Evolutionary conservation across 2,888 invertebrate genomes (phyloP).

Genomic region (Heliconius ethilla): DNA sequence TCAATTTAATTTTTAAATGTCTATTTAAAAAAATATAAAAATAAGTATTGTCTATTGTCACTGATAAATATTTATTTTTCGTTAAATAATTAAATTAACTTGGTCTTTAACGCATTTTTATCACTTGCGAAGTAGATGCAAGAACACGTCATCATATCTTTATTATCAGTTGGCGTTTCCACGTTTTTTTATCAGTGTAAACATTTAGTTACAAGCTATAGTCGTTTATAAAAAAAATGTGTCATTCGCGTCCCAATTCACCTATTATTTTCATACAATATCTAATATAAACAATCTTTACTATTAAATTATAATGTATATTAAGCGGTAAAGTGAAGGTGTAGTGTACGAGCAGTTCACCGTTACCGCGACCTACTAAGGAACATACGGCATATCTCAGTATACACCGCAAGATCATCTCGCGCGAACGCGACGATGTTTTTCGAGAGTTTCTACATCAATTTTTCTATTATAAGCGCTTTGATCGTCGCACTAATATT

Average conservation of each 20-base stretch:
- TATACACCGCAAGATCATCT: conserved; percentile 57
- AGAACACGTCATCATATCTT: background rate
- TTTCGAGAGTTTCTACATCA: conserved; percentile 75
- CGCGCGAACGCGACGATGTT: conserved; percentile 72
- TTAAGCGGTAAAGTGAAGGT: conserved; percentile 19
- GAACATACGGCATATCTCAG: conserved; percentile 51
- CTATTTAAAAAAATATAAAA: background rate
- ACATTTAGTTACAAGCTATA: background rate
- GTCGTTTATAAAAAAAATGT: background rate
- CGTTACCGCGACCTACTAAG: conserved; percentile 74
- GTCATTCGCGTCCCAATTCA: background rate
- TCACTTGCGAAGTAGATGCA: background rate
- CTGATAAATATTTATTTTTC: background rate
- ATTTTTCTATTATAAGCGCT: conserved; percentile 59
- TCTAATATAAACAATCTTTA: background rate
- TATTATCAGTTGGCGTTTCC: background rate
- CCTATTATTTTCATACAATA: background rate
- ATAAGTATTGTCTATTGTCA: background rate
- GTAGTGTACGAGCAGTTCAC: conserved; percentile 42
- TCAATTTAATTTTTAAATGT: background rate
- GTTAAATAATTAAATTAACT: background rate
- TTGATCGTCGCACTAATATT: conserved; percentile 67
- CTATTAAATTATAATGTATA: background rate
- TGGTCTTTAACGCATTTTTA: background rate
- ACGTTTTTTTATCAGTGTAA: conserved; percentile 17